Conservation (phyloP, 2,888 invertebrate species). For the Pocota personata region DNA sequence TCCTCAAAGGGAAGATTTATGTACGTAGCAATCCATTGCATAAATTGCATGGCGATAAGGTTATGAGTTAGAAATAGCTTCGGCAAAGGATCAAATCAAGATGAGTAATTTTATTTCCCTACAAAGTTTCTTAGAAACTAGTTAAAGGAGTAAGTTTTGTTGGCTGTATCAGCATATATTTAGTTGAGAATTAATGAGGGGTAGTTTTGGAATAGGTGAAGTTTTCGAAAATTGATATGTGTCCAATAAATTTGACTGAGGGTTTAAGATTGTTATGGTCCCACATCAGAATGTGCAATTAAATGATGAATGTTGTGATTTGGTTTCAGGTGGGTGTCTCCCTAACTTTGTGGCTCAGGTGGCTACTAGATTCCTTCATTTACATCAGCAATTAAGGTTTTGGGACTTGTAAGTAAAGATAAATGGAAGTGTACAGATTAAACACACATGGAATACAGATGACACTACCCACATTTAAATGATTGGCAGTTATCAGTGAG, state of each 20-base stretch:
- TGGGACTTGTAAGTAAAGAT: background rate
- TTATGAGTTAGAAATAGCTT: conserved; percentile 46
- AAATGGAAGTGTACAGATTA: background rate
- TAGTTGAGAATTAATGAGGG: background rate
- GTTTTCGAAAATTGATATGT: conserved; percentile 28
- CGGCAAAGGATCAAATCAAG: conserved; percentile 54
- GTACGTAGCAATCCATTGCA: conserved; percentile 58
- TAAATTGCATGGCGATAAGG: conserved; percentile 51
- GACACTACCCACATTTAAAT: too few relatives aligned
- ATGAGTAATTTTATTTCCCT: conserved; percentile 60
- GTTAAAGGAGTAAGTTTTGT: conserved; percentile 35
- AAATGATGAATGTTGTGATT: conserved; percentile 29
- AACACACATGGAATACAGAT: too few relatives aligned
- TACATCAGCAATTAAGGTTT: background rate
- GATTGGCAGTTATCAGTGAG: too few relatives aligned
- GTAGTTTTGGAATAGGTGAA: background rate
- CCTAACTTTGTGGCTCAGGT: background rate
- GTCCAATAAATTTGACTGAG: conserved; percentile 21
- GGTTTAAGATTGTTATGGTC: background rate
- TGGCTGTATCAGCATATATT: background rate
- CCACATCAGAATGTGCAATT: conserved; percentile 12
- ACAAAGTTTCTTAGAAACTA: conserved; percentile 1
- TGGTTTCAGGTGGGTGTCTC: background rate
- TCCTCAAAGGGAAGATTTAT: conserved; percentile 55
- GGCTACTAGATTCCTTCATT: background rate